Conservation (phyloP, 2,888 invertebrate genomes). For the Metacarcinus magister region DNA sequence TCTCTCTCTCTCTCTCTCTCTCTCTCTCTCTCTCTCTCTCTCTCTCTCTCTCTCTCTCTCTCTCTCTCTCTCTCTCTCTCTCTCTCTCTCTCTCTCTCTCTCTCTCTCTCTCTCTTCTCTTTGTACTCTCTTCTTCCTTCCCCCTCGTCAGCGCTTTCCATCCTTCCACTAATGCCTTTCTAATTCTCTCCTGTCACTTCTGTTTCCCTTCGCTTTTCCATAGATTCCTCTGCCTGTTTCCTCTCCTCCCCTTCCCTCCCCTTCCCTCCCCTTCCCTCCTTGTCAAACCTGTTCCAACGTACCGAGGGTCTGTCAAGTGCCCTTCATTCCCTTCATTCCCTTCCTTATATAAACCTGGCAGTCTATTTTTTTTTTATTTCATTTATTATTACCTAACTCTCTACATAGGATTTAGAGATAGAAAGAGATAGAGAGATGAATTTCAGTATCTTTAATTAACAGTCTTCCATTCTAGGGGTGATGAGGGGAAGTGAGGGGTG, state of each 20-base stretch:
- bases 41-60: slow-evolving; percentile 6
- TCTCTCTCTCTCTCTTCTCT: not conserved
- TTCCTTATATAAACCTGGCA: not conserved
- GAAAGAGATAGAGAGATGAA: too few relatives aligned
- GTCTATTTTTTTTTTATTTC: not conserved
- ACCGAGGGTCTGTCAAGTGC: too few relatives aligned
- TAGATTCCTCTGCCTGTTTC: not conserved
- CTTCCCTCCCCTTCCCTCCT: not conserved
- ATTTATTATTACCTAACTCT: too few relatives aligned
- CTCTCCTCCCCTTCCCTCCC: not conserved
- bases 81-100: not conserved
- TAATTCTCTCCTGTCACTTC: not conserved
- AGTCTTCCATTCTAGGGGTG: too few relatives aligned
- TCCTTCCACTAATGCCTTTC: not conserved
- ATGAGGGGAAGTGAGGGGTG: not conserved
- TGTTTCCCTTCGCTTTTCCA: not conserved
- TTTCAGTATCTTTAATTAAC: too few relatives aligned
- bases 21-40: not conserved
- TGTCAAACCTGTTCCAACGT: not conserved
- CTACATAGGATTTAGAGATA: too few relatives aligned
- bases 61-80: not conserved
- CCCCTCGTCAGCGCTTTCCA: not conserved
- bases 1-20: not conserved
- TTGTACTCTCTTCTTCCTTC: not conserved
- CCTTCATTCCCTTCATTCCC: not conserved